Evolutionary conservation across 2,113 vertebrate species (phyloP), one percentile per base, ranked within the genome.

Genomic region (Gallinago undulata): DNA sequence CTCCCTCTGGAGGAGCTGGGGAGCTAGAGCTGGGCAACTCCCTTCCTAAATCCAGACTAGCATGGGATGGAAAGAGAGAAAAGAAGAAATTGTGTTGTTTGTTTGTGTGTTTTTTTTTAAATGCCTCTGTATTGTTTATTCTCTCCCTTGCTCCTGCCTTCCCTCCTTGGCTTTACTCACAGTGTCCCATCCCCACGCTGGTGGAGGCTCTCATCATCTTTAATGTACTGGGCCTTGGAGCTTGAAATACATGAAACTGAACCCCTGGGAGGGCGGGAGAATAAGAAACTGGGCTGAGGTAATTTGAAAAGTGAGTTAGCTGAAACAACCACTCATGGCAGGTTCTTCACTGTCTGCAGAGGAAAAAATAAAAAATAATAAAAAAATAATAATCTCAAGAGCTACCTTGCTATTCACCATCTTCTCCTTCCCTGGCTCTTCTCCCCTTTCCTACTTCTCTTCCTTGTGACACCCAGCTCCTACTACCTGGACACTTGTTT

Each of bases 11-110:
- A 86, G 28, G 11, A 50, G 17, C 45, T 51, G 66, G 39, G 35
- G 24, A 62, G 78, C 39, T 39, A 50, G 35, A 78, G 23, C 35
- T 53, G 47, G 70, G 23, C 37, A 62, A 50, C 25, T 89, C n/a
- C 50, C 60, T 89, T 86, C 51, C 81, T 91, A 74, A 95, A 92
- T 48, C 33, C n/a, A 67, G 55, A 43, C 30, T 55, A 64, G 22
- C 15, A 73, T 4, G 77, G 31, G 7, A 56, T 6, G 15, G 51
- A 70, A 83, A 66, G 19, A 88, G 25, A 50, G 7, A 10, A 82
- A 90, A 74, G 13, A 70, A 68, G 5, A 87, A 79, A 77, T 3
- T 10, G 35, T 11, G 1, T 43, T 43, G 41, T 43, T 43, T 43
- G 39, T 5, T 8, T 14, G 30, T 8, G 39, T 43, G 6, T 7